Evolutionary conservation across 2,113 vertebrate species (phyloP).

Genomic region (Odocoileus virginianus): DNA sequence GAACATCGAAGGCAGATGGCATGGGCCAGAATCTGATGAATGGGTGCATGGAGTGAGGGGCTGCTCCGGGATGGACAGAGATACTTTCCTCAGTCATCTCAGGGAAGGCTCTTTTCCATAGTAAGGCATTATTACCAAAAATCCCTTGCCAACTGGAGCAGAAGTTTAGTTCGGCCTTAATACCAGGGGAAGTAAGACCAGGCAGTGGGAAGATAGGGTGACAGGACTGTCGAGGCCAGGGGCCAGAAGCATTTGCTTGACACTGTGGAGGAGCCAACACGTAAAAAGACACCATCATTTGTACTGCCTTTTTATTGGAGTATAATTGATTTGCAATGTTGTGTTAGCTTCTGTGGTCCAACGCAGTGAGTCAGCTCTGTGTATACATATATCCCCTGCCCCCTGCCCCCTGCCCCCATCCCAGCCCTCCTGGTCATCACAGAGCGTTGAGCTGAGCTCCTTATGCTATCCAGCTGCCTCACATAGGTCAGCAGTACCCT

Average conservation of each 20-base stretch:
- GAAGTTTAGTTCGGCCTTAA: neutral
- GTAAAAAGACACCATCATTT: neutral
- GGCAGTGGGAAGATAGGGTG: neutral
- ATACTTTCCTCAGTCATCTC: neutral
- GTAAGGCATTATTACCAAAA: neutral
- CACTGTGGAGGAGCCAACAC: neutral
- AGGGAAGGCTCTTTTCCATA: neutral
- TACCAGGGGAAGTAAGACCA: neutral
- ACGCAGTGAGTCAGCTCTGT: rapidly evolving
- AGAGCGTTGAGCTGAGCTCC: neutral
- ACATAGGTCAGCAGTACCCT: neutral
- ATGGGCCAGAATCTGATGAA: neutral
- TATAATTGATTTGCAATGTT: neutral
- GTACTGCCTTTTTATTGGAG: neutral
- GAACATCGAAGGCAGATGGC: rapidly evolving
- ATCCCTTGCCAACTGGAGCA: neutral
- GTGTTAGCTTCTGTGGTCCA: neutral
- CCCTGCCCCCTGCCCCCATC: neutral
- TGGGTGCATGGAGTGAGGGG: neutral
- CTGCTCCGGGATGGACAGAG: too few species aligned
- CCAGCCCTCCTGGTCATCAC: neutral
- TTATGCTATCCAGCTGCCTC: rapidly evolving
- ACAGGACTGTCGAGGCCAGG: neutral
- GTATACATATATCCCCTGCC: neutral
- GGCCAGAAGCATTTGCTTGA: neutral